Base-by-base conservation (phyloP, 92 coral and sea anemone species). In the Umimayanthus kanabou region DNA sequence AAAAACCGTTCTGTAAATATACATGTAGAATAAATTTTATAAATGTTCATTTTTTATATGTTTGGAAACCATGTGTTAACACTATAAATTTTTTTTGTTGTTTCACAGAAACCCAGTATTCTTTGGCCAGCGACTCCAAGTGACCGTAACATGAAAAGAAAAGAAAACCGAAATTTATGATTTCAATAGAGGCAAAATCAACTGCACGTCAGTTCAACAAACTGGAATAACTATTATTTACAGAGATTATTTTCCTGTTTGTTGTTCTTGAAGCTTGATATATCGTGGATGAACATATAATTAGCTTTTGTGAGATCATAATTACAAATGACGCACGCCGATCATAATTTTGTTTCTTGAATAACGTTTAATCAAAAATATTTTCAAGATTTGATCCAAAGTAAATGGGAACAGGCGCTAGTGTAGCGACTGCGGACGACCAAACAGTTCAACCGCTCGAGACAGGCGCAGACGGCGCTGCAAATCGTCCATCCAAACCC, bases 371-470 rank as follows among this genome's bases (percentile, higher is more conserved):
- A 82, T 70, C 26, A n/a, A 43, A 75, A 18, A 71, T 9, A 26
- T 47, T n/a, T 45, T 28, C 20, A 71, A 70, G 65, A 83, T 47
- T 55, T 16, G 49, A 55, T 33, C 42, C 23, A 8, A 81, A n/a
- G 67, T 83, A 70, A 47, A 83, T 83, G 87, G 87, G 87, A 70
- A 71, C 87, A 4, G 66, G 78, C 4, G 78, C 87, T 40, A 81
- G 85, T 23, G 23, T 39, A 66, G 69, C 87, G 65, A 33, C 26
- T 83, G 64, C n/a, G 47, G 47, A 47, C 28, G 87, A 72, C 29
- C 43, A 71, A 70, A 42, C 65, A 9, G n/a, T 37, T 81, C 74
- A 81, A 39, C 9, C 40, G 1, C 7, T 66, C 76, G 37, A 40
- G 55, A 25, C 66, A 72, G 71, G 23, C 45, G 45, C 67, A 70